Evolutionary conservation across 1,140 invertebrate genomes (phyloP).

Genomic region (Drosophila mauritiana): DNA sequence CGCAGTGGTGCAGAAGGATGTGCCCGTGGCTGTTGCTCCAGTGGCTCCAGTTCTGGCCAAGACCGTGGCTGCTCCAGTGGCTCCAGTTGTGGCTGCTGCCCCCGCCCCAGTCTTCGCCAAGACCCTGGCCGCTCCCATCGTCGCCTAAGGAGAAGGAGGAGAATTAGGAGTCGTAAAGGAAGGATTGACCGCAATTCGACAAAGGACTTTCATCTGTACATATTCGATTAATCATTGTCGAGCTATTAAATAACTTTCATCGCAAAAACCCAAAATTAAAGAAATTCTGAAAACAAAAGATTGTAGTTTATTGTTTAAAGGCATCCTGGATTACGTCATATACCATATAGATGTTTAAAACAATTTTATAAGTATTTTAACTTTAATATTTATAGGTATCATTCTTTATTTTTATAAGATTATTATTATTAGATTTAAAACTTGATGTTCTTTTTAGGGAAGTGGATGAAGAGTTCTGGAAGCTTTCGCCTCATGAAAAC

Average conservation of each 20-base stretch:
- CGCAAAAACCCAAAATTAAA: constrained; percentile 61
- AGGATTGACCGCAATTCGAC: constrained; percentile 50
- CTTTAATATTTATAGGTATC: no score
- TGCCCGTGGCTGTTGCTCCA: constrained; percentile 81
- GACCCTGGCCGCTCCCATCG: constrained; percentile 67
- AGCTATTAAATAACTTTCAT: constrained; percentile 76
- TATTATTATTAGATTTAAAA: neutral
- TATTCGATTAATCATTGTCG: constrained; percentile 84
- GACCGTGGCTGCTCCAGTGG: constrained; percentile 60
- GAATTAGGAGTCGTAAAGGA: constrained; percentile 7
- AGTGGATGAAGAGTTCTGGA: constrained; percentile 85
- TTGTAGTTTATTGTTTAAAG: neutral
- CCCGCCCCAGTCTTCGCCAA: constrained; percentile 69
- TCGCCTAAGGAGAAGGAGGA: constrained; percentile 50
- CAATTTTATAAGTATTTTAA: no score
- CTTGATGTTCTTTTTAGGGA: constrained; percentile 58
- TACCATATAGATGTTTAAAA: no score
- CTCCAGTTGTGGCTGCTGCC: constrained; percentile 62
- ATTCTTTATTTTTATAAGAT: neutral
- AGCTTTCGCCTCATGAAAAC: constrained; percentile 88
- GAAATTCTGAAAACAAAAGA: constrained; percentile 39
- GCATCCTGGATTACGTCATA: no score
- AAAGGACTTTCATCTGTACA: constrained; percentile 83
- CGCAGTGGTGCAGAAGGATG: constrained; percentile 86
- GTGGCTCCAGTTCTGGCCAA: constrained; percentile 74